A percentile compares a stretch with the other conserved stretches of the same genome.
phyloP scores from a whole-genome alignment of 2,888 invertebrate species.

The Graphium colonna region DNA sequence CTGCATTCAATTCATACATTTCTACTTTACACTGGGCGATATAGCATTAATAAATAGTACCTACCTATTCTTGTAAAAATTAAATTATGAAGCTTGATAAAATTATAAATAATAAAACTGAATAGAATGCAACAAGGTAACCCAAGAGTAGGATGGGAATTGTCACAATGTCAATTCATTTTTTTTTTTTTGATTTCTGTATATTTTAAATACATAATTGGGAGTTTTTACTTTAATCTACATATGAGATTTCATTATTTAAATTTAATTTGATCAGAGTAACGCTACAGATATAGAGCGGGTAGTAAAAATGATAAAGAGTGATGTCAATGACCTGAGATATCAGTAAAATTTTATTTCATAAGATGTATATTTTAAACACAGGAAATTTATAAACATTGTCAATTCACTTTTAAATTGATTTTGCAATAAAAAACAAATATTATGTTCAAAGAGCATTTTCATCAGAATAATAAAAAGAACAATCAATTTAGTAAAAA shows the following conservation, averaged over 20 bases:
- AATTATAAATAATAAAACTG: too few species aligned
- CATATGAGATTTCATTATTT: background rate
- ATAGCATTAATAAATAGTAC: too few species aligned
- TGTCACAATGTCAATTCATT: background rate
- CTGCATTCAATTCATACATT: too few species aligned
- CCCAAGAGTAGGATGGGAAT: too few species aligned
- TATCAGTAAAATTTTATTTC: slow-evolving; percentile 5
- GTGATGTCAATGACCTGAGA: slow-evolving; percentile 16
- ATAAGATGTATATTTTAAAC: background rate
- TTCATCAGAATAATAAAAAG: background rate
- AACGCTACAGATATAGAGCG: slow-evolving; percentile 9
- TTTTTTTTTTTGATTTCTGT: background rate
- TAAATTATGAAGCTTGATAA: too few species aligned
- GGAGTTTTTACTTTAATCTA: background rate
- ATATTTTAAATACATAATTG: background rate
- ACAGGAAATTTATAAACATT: background rate
- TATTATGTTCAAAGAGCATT: background rate
- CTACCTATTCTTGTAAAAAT: too few species aligned
- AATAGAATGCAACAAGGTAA: too few species aligned
- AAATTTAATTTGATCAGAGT: background rate
- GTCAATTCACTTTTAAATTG: background rate
- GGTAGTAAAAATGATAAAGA: slow-evolving; percentile 12
- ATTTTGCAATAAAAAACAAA: too few species aligned
- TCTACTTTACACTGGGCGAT: too few species aligned
- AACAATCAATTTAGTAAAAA: too few species aligned